Percentiles rank a stretch among this genome's conserved stretches.
phyloP scores from a whole-genome alignment of 2,888 invertebrate species.

The Amblyjoppa fuscipennis region DNA sequence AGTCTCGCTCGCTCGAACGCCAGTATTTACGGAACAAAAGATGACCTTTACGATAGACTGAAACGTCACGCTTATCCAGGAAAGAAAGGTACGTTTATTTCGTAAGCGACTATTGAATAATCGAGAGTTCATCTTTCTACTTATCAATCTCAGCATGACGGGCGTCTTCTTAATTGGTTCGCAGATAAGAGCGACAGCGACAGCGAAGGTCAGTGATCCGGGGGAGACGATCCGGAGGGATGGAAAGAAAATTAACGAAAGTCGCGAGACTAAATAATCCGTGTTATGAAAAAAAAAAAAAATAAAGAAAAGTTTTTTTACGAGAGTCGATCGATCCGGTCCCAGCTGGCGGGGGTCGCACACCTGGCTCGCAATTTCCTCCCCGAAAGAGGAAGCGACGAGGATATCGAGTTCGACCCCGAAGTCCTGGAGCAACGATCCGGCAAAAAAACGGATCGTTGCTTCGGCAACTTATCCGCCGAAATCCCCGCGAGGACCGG shows the following conservation, averaged over 20 bases:
- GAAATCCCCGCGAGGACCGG: conserved; percentile 26
- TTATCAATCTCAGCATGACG: conserved; percentile 67
- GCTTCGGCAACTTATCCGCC: conserved; percentile 75
- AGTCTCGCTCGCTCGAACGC: conserved; percentile 97
- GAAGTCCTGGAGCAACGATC: conserved; percentile 79
- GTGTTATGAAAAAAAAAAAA: conserved; percentile 40
- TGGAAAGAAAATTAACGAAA: conserved; percentile 33
- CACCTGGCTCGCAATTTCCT: conserved; percentile 50
- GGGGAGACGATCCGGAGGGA: conserved; percentile 41
- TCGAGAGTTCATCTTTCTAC: conserved; percentile 59
- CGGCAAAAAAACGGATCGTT: conserved; percentile 73
- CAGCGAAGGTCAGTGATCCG: conserved; percentile 94
- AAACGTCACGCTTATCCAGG: conserved; percentile 97
- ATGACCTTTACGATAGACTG: conserved; percentile 97
- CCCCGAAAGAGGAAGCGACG: conserved; percentile 43
- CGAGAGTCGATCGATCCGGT: conserved; percentile 29
- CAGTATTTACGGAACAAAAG: conserved; percentile 97
- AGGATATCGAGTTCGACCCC: conserved; percentile 63
- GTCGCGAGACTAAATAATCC: conserved; percentile 44
- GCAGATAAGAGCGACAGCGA: conserved; percentile 98
- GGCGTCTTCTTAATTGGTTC: conserved; percentile 76
- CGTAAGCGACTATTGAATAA: conserved; percentile 2
- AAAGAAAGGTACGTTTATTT: conserved; percentile 92
- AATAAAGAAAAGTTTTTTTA: conserved; percentile 27
- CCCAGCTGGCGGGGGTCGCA: conserved; percentile 54